Evolutionary conservation across 1,140 invertebrate genomes (phyloP), one percentile per base, ranked within the genome.

Genomic region (Drosophila parabipectinata): DNA sequence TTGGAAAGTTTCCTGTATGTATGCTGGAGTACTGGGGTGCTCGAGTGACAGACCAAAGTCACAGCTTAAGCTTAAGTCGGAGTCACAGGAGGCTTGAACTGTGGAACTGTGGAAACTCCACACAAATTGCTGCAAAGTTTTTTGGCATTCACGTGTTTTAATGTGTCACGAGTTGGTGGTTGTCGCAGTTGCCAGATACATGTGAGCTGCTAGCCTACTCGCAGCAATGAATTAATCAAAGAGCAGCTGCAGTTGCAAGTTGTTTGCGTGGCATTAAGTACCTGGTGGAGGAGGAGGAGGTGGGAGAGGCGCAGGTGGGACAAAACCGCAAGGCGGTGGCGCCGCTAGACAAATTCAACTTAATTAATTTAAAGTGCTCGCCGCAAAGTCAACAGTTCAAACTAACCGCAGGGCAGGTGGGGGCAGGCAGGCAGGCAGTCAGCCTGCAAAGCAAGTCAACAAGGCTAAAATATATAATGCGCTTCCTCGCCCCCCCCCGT

Each of bases 361-460:
- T 85, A 85, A 85, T 85, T 83, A 85, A 85, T 88, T 85, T 85
- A 85, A 85, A 85, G 83, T 88, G 83, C 83, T 78, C 52, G 78
- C 82, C 82, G 59, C 82, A 85, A 82, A 87, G 82, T 85, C 82
- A 85, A 85, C 82, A 85, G 83, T 82, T 85, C 82, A 85, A 85
- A 88, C 82, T 79, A 85, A 85, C 82, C 82, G 75, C 82, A 85
- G 48, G 58, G 58, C 15, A 34, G 63, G 58, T 26, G 26, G 30
- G 30, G 63, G 58, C 34, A 26, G 30, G 30, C n/a, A 51, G 48
- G 48, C 8, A 34, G 63, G 30, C 26, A n/a, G 14, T 21, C 32
- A 44, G 52, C 41, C 48, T 64, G 66, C 52, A 69, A 51, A 39
- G 67, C 56, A 41, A 26, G 30, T 18, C 63, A 54, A 64, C 57